Evolutionary conservation across 1,140 invertebrate species (phyloP).

Genomic region (Eumaeus atala): DNA sequence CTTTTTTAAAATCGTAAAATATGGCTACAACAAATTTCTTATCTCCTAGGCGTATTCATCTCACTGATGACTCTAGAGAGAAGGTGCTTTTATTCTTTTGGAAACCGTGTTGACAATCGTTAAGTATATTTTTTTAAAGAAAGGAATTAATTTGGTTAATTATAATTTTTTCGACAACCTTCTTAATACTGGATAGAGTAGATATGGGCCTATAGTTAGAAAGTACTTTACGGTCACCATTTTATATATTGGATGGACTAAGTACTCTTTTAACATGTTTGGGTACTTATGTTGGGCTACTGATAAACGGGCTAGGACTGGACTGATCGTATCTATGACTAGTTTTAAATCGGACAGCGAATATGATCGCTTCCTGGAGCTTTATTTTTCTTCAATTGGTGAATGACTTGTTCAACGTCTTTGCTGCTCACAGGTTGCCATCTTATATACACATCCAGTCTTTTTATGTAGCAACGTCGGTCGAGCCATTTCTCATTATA

Average conservation of each 20-base stretch:
- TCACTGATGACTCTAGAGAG: neutral
- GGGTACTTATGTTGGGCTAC: too few species aligned
- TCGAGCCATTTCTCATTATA: constrained; percentile 2
- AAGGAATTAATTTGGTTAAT: constrained; percentile 4
- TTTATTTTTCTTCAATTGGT: constrained; percentile 12
- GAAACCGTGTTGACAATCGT: too few species aligned
- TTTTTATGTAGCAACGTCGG: constrained; percentile 1
- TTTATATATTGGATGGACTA: constrained; percentile 14
- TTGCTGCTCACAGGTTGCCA: constrained; percentile 5
- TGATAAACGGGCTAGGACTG: too few species aligned
- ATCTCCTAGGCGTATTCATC: constrained; percentile 6
- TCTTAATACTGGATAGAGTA: constrained; percentile 12
- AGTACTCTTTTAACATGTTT: constrained; percentile 9
- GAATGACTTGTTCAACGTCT: constrained; percentile 11
- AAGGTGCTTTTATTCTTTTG: too few species aligned
- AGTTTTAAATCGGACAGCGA: too few species aligned
- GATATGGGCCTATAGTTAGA: too few species aligned
- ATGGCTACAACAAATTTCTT: too few species aligned
- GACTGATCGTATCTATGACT: too few species aligned
- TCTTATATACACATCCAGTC: constrained; percentile 1
- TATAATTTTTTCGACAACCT: constrained; percentile 13
- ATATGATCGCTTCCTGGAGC: constrained; percentile 13
- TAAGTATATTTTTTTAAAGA: constrained; percentile 7
- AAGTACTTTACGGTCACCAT: constrained; percentile 8
- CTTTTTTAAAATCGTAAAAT: too few species aligned